phyloP scores from a whole-genome alignment of 2,888 invertebrate species.

The Pelosia muscerda region DNA sequence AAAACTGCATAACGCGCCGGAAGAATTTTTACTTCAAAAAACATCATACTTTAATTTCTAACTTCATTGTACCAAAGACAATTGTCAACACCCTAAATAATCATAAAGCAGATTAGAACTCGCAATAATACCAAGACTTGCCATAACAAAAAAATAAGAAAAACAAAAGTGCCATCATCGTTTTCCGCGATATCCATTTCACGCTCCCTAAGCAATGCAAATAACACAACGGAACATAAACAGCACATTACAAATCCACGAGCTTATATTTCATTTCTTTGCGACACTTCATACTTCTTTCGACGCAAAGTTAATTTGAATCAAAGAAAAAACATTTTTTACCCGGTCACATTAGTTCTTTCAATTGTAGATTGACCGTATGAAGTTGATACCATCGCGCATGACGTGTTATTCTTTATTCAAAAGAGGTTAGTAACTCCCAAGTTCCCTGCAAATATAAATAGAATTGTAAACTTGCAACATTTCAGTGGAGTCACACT shows the following conservation, averaged over 20 bases:
- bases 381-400: too few relatives aligned
- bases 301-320: neutral
- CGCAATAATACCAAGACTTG: neutral
- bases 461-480: constrained; percentile 25
- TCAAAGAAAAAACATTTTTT: neutral
- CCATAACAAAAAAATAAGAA: constrained; percentile 14
- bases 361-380: neutral
- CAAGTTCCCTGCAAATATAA: constrained; percentile 15
- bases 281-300: constrained; percentile 27
- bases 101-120: constrained; percentile 7
- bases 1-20: too few relatives aligned
- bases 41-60: neutral
- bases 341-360: too few relatives aligned
- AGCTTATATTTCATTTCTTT: constrained; percentile 31
- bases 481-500: constrained; percentile 16
- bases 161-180: constrained; percentile 16
- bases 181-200: constrained; percentile 19
- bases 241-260: constrained; percentile 22
- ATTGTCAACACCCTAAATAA: neutral
- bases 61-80: neutral
- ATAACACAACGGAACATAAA: constrained; percentile 22
- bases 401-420: neutral
- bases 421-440: constrained; percentile 28
- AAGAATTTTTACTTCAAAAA: too few relatives aligned
- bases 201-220: constrained; percentile 20